phyloP scores from a whole-genome alignment of 2,797 vertebrate genomes.

The Rallus crepitans region DNA sequence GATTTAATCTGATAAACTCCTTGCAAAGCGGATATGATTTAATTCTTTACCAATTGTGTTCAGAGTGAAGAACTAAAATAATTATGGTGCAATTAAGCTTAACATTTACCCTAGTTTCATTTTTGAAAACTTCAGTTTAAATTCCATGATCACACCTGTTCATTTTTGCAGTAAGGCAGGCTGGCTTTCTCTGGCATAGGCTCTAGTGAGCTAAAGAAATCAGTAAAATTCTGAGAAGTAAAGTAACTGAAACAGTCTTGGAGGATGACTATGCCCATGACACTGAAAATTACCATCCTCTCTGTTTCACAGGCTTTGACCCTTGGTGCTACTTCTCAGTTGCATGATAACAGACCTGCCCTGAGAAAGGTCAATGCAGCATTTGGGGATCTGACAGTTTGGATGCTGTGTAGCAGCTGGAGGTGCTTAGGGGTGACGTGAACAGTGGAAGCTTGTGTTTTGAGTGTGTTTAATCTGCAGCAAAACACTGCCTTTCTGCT shows the following conservation, averaged over 20 bases:
- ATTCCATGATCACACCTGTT: not conserved
- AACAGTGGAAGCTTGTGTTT: not conserved
- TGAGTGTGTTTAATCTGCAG: not conserved
- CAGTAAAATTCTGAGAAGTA: not conserved
- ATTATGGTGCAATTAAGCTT: not conserved
- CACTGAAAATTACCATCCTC: not conserved
- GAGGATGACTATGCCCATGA: not conserved
- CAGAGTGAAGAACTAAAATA: not conserved
- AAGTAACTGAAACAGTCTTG: not conserved
- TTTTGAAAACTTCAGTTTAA: not conserved
- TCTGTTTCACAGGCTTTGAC: not conserved
- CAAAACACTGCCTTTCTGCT: not conserved
- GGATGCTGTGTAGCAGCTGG: not conserved
- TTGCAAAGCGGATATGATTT: not conserved
- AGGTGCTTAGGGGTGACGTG: not conserved
- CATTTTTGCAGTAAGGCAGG: not conserved
- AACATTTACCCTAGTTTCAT: not conserved
- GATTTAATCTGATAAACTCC: not conserved
- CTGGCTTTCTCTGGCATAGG: not conserved
- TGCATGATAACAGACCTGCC: fast-evolving
- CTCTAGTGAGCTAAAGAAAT: not conserved
- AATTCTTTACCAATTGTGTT: not conserved
- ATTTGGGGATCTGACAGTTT: not conserved
- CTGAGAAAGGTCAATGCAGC: not conserved
- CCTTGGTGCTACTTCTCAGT: not conserved